Conservation (phyloP, 2,797 vertebrate genomes). For the Mormyrus hasselquistii region DNA sequence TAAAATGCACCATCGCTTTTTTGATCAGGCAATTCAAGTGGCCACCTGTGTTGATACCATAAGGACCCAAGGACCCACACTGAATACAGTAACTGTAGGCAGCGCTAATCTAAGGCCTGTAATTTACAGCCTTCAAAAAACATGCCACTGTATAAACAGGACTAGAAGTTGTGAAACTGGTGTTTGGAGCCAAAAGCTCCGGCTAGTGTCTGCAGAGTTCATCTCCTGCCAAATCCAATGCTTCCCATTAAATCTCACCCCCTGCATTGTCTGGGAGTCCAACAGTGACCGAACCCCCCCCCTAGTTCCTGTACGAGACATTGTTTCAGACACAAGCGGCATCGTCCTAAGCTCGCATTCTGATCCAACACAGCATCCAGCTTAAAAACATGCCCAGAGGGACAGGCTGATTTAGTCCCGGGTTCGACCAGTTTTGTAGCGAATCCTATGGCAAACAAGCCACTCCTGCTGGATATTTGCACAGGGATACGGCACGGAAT, state of each 20-base stretch:
- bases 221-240: not conserved
- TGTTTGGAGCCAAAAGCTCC: not conserved
- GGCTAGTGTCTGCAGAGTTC: not conserved
- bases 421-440: not conserved
- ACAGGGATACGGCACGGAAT: not conserved
- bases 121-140: slow-evolving; percentile 16
- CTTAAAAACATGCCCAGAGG: not conserved
- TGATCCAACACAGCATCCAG: not conserved
- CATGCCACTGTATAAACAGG: not conserved
- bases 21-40: not conserved
- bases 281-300: not conserved
- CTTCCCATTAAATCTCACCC: slow-evolving; percentile 10
- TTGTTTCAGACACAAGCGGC: not conserved
- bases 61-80: not conserved
- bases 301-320: not conserved
- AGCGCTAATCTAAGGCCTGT: slow-evolving; percentile 36
- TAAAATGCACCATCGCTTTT: not conserved
- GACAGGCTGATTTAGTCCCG: not conserved
- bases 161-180: not conserved
- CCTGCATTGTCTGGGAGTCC: not conserved
- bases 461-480: slow-evolving; percentile 4
- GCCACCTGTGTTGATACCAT: not conserved
- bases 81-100: slow-evolving; percentile 10
- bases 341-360: not conserved
- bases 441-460: slow-evolving; percentile 10